Base-by-base conservation (phyloP, 2,797 vertebrate genomes). In the Lerista edwardsae region DNA sequence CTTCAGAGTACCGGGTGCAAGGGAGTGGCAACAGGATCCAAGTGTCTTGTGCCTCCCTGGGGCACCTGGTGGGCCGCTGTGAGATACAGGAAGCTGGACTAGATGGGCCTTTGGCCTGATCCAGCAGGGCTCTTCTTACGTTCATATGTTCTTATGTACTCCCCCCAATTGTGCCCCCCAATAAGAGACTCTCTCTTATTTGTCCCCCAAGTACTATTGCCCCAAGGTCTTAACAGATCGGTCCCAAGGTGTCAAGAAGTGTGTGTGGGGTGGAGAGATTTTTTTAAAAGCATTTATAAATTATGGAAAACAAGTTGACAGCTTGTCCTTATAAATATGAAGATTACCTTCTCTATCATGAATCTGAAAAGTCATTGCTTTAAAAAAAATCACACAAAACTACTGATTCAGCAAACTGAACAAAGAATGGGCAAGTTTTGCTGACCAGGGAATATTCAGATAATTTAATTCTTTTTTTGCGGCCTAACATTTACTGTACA, bases 261-360 rank as follows among this genome's bases (percentile, higher is more conserved):
- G n/a, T n/a, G n/a, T n/a, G 90, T 65, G 86, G 83, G 87, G 83
- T 57, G 41, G 82, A 90, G 90, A 11, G 34, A 17, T 34, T 47
- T 89, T 86, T 89, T 89, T 86, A 89, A 85, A 84, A 73, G 84
- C 78, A 79, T 93, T 94, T 93, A 94, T 94, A 94, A 94, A 94
- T 95, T 95, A 95, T 94, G 93, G 89, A 94, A 94, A 94, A 86
- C 87, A 36, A 91, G 88, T 84, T 94, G 94, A 93, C 93, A 94
- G 92, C 91, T 80, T 93, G 87, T 94, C 92, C 93, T 95, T 94
- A 95, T 95, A 93, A 95, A 95, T 93, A 94, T 94, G 92, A 94
- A 94, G 91, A 93, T 94, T 95, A 87, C 92, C 90, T 93, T 64
- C 67, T 79, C 89, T 91, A 87, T 93, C 91, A 91, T 91, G 93